phyloP scores from a whole-genome alignment of 1,140 invertebrate species.

The Rhopalosiphum maidis region DNA sequence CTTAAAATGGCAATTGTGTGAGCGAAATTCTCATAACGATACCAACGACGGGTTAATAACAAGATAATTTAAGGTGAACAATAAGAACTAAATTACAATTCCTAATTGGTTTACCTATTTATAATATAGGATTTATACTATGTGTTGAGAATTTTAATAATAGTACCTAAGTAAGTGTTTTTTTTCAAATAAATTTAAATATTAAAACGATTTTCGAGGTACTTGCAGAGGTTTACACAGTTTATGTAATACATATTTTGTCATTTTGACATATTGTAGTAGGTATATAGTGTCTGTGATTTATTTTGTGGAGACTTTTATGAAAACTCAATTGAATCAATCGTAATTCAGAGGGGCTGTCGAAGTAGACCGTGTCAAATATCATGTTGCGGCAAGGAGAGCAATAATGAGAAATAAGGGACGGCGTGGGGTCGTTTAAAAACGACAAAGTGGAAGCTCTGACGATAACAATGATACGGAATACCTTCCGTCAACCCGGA shows the following conservation, averaged over 20 bases:
- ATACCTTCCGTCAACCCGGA: constrained; percentile 44
- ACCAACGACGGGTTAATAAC: no score
- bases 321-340: neutral
- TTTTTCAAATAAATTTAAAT: neutral
- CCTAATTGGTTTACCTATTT: no score
- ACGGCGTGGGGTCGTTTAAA: constrained; percentile 14
- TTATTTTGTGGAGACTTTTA: neutral
- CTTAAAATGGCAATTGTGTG: no score
- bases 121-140: no score
- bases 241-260: neutral
- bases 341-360: neutral
- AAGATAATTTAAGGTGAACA: no score
- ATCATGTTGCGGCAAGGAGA: neutral
- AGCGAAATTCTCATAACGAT: no score
- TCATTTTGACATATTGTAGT: neutral
- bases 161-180: no score
- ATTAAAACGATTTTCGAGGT: neutral
- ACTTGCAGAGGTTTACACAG: neutral
- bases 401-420: constrained; percentile 23
- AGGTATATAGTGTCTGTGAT: neutral
- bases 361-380: neutral
- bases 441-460: constrained; percentile 18
- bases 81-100: no score
- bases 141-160: neutral
- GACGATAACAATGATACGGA: constrained; percentile 5